Base-by-base conservation (phyloP, 2,888 invertebrate species). In the Thelaira solivaga region DNA sequence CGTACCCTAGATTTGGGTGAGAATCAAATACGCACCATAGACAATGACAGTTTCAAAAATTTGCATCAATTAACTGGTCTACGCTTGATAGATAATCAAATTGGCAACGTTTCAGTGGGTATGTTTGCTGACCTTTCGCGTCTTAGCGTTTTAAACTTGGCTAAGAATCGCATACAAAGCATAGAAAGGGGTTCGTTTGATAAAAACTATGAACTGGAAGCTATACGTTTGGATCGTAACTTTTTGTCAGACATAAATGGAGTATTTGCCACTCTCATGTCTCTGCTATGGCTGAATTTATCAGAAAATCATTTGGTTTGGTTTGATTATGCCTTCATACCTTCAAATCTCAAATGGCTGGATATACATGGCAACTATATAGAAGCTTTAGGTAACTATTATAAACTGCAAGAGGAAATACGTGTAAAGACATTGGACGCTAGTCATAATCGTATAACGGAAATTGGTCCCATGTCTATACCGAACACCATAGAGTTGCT, bases 281-380 rank as follows among this genome's bases (percentile, higher is more conserved):
- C 94, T 81, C 91, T 97, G 78, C 90, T 96, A 85, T 94, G 96
- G 94, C 90, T 97, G 78, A 97, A 97, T 89, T 91, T 97, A 62
- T 96, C 96, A 29, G 95, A 96, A 90, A 97, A 97, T 90, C 95
- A 95, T 90, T 90, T 97, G 85, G 94, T 95, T 82, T 96, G 96
- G 95, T 97, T 97, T 89, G 97, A 97, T 89, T 97, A 96, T 88
- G 96, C 96, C 62, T 95, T 97, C 88, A 94, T 97, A 83, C 97
- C 97, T 34, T 94, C 93, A 81, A 96, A 95, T 89, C 90, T 97
- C 68, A 95, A 95, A 89, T 96, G 96, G 95, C 90, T 97, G 87
- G 97, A 97, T 87, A 93, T 97, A 85, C 96, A 96, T 88, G 94
- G 95, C 64, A 97, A 97, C 88, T 95, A 94, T 84, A 96, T 97